Evolutionary conservation across 1,140 invertebrate species (phyloP), one percentile per base, ranked within the genome.

Genomic region (Pseudomyrmex gracilis): DNA sequence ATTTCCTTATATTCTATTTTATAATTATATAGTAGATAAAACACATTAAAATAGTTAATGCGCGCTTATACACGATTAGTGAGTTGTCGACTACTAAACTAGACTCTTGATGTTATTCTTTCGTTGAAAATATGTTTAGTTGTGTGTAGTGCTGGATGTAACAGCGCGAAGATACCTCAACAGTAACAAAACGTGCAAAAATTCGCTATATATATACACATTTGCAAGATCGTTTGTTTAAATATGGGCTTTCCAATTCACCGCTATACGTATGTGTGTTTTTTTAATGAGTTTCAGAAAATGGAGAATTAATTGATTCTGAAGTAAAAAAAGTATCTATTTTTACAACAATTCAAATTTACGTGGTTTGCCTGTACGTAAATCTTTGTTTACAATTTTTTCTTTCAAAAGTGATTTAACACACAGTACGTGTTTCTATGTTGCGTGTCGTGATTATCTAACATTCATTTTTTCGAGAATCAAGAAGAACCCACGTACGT

Each of bases 121-220:
- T n/a, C 15, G 10, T 34, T 24, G 15, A 47, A 71, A 80, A 70
- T 71, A 13, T 20, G 49, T 49, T 70, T 60, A 34, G 24, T 47
- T 22, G 5, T 51, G 67, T 4, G 22, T 57, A 15, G n/a, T 22
- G 17, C 34, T 34, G 34, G 9, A 51, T 51, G 45, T 53, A 70
- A 53, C 13, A 70, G 51, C 15, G 43, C 51, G 22, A 57, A 47
- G 22, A 45, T 53, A 68, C 5, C 49, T 77, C 70, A 15, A 80
- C 24, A 63, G 4, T 76, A 78, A 68, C 43, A 45, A 70, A 80
- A 57, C 24, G 34, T 80, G 43, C 43, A 57, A 67, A 67, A 22
- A 47, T 58, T 58, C 47, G 20, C 13, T 22, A 4, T 34, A 34
- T 34, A 34, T 4, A 34, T 7, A 34, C 34, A 34, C 34, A 34